phyloP scores from a whole-genome alignment of 2,888 invertebrate genomes.

The Ditylenchus weischeri region DNA sequence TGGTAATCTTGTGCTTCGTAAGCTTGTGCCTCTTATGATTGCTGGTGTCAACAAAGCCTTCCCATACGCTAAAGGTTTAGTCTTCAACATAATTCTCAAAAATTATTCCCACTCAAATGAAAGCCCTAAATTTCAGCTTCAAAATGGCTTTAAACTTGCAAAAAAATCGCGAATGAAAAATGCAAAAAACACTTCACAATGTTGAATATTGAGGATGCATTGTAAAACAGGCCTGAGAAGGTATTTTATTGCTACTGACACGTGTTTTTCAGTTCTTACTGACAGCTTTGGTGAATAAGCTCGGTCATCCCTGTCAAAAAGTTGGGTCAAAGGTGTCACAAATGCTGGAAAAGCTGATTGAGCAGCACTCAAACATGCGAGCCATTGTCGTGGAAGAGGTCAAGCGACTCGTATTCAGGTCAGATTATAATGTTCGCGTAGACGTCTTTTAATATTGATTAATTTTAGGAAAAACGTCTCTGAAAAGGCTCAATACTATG shows the following conservation, averaged over 20 bases:
- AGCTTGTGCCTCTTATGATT: conserved; percentile 78
- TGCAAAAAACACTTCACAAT: too few species aligned
- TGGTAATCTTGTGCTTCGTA: too few species aligned
- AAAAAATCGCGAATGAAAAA: too few species aligned
- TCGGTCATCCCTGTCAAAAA: conserved; percentile 85
- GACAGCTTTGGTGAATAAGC: conserved; percentile 81
- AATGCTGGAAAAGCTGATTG: conserved; percentile 76
- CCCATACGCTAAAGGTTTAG: conserved; percentile 71
- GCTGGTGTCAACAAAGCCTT: conserved; percentile 80
- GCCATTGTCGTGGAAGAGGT: conserved; percentile 79
- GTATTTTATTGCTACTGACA: neutral
- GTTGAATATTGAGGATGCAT: too few species aligned
- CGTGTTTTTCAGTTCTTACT: conserved; percentile 64
- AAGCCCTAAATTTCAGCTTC: too few species aligned
- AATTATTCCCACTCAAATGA: too few species aligned
- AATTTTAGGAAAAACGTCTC: conserved; percentile 74
- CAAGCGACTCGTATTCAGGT: conserved; percentile 77
- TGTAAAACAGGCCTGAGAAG: too few species aligned
- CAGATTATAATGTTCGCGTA: too few species aligned
- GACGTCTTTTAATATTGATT: neutral
- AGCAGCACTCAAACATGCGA: conserved; percentile 87
- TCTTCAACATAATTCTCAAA: too few species aligned
- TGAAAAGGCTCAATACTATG: conserved; percentile 83
- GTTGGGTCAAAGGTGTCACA: conserved; percentile 84
- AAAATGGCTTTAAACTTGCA: too few species aligned